Evolutionary conservation across 2,888 invertebrate genomes (phyloP).

Genomic region (Ormia ochracea): DNA sequence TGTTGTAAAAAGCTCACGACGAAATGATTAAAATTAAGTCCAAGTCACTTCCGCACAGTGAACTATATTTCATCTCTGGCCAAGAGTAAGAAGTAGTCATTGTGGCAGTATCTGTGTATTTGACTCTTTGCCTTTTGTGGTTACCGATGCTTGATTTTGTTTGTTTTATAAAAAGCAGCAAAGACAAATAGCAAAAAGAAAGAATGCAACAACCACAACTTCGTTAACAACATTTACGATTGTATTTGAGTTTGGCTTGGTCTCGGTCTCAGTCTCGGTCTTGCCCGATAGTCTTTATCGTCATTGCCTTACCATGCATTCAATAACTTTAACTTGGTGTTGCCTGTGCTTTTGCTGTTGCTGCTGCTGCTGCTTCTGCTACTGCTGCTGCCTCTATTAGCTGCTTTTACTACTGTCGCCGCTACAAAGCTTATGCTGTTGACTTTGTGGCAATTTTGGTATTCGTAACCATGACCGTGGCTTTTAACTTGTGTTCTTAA

Average conservation of each 20-base stretch:
- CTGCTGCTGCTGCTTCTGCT: constrained; percentile 19
- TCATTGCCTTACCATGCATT: constrained; percentile 29
- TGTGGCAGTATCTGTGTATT: constrained; percentile 31
- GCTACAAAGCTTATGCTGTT: constrained; percentile 33
- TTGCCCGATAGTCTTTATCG: constrained; percentile 35
- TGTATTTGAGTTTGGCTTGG: constrained; percentile 29
- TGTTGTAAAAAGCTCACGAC: too few relatives aligned
- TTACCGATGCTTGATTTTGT: constrained; percentile 46
- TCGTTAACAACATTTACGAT: constrained; percentile 47
- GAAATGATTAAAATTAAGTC: too few relatives aligned
- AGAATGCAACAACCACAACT: constrained; percentile 23
- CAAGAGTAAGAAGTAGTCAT: not conserved
- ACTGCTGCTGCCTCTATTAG: constrained; percentile 48
- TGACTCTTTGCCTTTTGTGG: constrained; percentile 58
- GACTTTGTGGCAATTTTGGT: constrained; percentile 52
- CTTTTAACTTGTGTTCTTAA: constrained; percentile 73
- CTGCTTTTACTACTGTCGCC: constrained; percentile 36
- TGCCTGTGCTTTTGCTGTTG: constrained; percentile 31
- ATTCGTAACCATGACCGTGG: constrained; percentile 60
- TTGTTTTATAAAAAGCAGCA: constrained; percentile 20
- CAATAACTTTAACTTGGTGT: constrained; percentile 30
- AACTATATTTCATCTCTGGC: not conserved
- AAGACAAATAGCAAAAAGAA: not conserved
- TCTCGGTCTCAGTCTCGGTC: constrained; percentile 20
- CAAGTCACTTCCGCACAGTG: too few relatives aligned